phyloP scores from a whole-genome alignment of 2,113 vertebrate genomes.

The Meleagris gallopavo region DNA sequence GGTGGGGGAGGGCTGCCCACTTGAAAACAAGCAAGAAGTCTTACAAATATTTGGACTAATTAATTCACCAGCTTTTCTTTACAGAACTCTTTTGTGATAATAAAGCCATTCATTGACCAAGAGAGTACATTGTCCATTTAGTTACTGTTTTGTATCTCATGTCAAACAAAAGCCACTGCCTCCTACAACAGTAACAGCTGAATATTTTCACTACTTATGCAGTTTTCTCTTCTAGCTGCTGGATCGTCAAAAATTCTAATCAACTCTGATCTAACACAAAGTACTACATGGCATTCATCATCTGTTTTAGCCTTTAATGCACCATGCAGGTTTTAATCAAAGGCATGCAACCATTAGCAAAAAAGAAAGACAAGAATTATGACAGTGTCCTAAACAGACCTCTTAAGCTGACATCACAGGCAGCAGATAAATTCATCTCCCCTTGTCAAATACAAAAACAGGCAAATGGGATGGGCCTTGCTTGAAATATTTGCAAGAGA shows the following conservation, averaged over 20 bases:
- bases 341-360: conserved; percentile 76
- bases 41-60: conserved; percentile 63
- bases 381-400: conserved; percentile 51
- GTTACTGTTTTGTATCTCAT: conserved; percentile 72
- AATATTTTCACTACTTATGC: conserved; percentile 72
- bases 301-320: conserved; percentile 76
- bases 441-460: conserved; percentile 27
- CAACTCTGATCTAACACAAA: conserved; percentile 78
- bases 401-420: conserved; percentile 59
- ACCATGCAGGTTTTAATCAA: conserved; percentile 81
- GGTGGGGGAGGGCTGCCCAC: neutral
- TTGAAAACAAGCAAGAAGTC: conserved; percentile 45
- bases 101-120: conserved; percentile 57
- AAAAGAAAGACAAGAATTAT: conserved; percentile 74
- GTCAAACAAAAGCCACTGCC: conserved; percentile 75
- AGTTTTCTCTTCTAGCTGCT: conserved; percentile 69
- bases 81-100: conserved; percentile 58
- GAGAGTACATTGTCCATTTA: conserved; percentile 70
- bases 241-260: conserved; percentile 80
- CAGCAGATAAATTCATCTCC: conserved; percentile 31
- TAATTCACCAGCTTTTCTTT: conserved; percentile 62
- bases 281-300: conserved; percentile 78
- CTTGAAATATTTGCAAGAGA: conserved; percentile 59
- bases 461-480: conserved; percentile 10
- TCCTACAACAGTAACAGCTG: conserved; percentile 67